Evolutionary conservation across 2,888 invertebrate species (phyloP), one percentile per base, ranked within the genome.

Genomic region (Ichneumoninae sp.): DNA sequence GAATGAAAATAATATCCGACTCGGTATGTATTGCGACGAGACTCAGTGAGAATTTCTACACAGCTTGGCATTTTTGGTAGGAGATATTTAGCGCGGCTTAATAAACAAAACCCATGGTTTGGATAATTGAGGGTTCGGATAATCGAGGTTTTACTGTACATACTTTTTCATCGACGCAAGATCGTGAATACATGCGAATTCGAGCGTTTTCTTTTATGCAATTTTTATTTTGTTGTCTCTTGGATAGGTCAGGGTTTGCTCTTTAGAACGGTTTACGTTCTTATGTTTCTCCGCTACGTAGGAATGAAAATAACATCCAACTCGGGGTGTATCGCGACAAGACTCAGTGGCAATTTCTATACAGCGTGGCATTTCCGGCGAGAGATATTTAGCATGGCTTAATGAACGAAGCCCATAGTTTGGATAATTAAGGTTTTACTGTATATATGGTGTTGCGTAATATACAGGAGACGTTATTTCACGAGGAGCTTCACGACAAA

Each of bases 121-220:
- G 71, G 70, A 80, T 50, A 83, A 75, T 83, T 52, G 79, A 85
- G 33, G 71, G 50, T 33, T 65, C 66, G 71, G 70, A 80, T 50
- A 83, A 75, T 83, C 60, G 79, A 85, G 33, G 33, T 33, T 33
- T 33, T 33, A 33, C 33, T 33, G 5, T 33, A 33, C 6, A 33
- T 7, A 33, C 33, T 33, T 33, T 33, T 33, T 33, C 6, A 33
- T 33, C 33, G 33, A 33, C 33, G 6, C 0, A 7, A 33, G 6
- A 33, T 33, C 33, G 33, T 6, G 5, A 33, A 33, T 33, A 33
- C 7, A 6, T 7, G 6, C 33, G 33, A 6, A 33, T 33, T 33
- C 33, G 33, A 33, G 33, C 7, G 1, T 7, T 33, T 6, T 33
- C 6, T 33, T 33, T 33, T 22, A 22, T 22, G 22, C 5, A 30